These are phyloP conservation scores for Pocillopora verrucosa DNA, from an alignment of 64 coral and sea anemone species.

Conservation along the genomic window DNA sequence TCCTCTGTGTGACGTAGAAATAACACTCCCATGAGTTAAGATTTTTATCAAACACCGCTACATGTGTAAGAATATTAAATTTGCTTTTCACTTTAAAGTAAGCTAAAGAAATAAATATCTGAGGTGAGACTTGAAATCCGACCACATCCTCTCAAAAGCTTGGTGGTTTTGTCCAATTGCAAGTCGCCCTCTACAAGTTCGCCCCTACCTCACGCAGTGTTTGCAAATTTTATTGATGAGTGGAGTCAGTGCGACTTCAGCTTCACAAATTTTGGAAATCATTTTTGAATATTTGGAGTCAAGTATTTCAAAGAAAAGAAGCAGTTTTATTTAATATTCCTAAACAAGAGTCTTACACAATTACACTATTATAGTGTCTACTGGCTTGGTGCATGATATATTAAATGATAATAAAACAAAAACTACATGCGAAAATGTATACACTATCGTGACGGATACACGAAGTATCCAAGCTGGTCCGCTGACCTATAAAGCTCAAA, in stretches of 20 bases:
- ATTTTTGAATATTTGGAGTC: neutral
- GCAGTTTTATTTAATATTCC: constrained; percentile 45
- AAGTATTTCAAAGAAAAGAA: constrained; percentile 11
- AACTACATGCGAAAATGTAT: too few relatives aligned
- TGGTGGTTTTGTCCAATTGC: too few relatives aligned
- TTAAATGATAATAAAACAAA: too few relatives aligned
- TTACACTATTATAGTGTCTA: constrained; percentile 22
- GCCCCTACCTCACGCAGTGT: neutral
- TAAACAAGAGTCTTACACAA: constrained; percentile 12
- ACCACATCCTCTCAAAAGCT: too few relatives aligned
- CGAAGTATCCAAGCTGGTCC: constrained; percentile 34
- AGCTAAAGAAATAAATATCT: too few relatives aligned
- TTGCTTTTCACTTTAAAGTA: too few relatives aligned
- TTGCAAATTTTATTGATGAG: constrained; percentile 55
- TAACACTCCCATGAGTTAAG: neutral
- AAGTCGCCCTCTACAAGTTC: too few relatives aligned
- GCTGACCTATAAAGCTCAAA: constrained; percentile 59
- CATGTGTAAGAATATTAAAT: too few relatives aligned
- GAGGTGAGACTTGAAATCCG: too few relatives aligned
- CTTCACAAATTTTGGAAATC: constrained; percentile 58
- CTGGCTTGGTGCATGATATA: neutral
- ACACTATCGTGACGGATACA: constrained; percentile 29
- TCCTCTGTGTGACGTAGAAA: neutral
- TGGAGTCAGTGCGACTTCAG: constrained; percentile 60
- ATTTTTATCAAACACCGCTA: too few relatives aligned